Conservation (phyloP, 2,888 invertebrate species). For the Perithous albicinctus region DNA sequence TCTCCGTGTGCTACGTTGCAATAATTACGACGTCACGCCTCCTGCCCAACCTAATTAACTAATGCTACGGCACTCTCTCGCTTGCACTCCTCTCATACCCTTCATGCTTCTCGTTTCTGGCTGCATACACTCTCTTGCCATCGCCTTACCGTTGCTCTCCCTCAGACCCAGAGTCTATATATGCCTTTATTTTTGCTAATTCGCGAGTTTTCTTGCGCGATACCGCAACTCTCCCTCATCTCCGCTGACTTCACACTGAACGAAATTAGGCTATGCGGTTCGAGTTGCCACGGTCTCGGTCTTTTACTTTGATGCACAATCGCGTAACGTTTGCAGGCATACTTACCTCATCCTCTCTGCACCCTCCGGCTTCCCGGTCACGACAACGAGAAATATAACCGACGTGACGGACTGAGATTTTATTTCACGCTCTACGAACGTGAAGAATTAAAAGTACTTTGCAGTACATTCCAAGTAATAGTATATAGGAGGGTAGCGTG, state of each 20-base stretch:
- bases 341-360: background rate
- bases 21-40: slow-evolving; percentile 84
- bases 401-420: slow-evolving; percentile 48
- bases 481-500: slow-evolving; percentile 22
- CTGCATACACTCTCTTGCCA: slow-evolving; percentile 27
- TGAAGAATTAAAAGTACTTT: slow-evolving; percentile 45
- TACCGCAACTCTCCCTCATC: slow-evolving; percentile 24
- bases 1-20: slow-evolving; percentile 78
- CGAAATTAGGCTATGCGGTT: slow-evolving; percentile 42
- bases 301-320: slow-evolving; percentile 36
- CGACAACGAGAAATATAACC: slow-evolving; percentile 51
- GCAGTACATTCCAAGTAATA: slow-evolving; percentile 32
- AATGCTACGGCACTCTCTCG: slow-evolving; percentile 69
- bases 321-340: slow-evolving; percentile 1
- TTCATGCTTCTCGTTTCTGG: slow-evolving; percentile 29
- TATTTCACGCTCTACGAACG: slow-evolving; percentile 55
- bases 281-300: slow-evolving; percentile 16
- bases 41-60: slow-evolving; percentile 82
- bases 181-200: slow-evolving; percentile 68
- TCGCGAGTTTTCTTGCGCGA: slow-evolving; percentile 67
- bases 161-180: slow-evolving; percentile 33
- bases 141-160: slow-evolving; percentile 28
- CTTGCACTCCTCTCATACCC: slow-evolving; percentile 37
- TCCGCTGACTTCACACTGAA: slow-evolving; percentile 35
- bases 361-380: background rate